A percentile compares a stretch with the other conserved stretches of the same genome.
Conservation (phyloP, 2,888 invertebrate genomes). For the Abrostola tripartita region DNA sequence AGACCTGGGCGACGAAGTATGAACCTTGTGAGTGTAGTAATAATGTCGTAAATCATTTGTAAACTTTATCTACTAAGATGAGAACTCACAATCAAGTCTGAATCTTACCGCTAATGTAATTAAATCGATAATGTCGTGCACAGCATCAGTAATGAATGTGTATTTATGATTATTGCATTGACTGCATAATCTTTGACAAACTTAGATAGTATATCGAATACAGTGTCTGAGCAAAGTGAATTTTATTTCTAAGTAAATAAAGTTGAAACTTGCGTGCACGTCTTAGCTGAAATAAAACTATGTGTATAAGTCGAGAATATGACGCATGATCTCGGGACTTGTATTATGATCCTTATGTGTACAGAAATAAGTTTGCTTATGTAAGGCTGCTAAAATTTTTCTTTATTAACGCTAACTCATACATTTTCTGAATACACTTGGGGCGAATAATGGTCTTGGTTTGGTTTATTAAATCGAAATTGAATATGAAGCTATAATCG, state of each 20-base stretch:
- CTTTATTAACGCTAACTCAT: slow-evolving; percentile 23
- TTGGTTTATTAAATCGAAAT: background rate
- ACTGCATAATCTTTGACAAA: background rate
- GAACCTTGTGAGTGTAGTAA: slow-evolving; percentile 33
- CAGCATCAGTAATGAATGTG: no score
- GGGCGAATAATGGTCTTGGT: slow-evolving; percentile 8
- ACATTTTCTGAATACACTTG: slow-evolving; percentile 28
- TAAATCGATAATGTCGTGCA: slow-evolving; percentile 15
- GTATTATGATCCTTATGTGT: slow-evolving; percentile 36
- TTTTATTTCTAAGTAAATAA: slow-evolving; percentile 7
- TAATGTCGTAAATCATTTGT: slow-evolving; percentile 24
- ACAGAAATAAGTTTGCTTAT: slow-evolving; percentile 11
- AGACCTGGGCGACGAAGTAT: slow-evolving; percentile 91
- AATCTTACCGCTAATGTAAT: slow-evolving; percentile 23
- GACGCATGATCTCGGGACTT: slow-evolving; percentile 36
- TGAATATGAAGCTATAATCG: no score
- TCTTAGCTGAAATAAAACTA: background rate
- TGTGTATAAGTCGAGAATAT: slow-evolving; percentile 2
- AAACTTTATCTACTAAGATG: background rate
- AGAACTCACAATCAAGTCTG: slow-evolving; percentile 34
- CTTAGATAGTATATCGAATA: background rate
- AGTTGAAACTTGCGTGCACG: slow-evolving; percentile 13
- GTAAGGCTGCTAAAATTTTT: slow-evolving; percentile 22
- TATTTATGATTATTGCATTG: no score
- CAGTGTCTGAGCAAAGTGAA: slow-evolving; percentile 18